Evolutionary conservation across 2,888 invertebrate genomes (phyloP), one percentile per base, ranked within the genome.

Genomic region (Physocephala rufipes): DNA sequence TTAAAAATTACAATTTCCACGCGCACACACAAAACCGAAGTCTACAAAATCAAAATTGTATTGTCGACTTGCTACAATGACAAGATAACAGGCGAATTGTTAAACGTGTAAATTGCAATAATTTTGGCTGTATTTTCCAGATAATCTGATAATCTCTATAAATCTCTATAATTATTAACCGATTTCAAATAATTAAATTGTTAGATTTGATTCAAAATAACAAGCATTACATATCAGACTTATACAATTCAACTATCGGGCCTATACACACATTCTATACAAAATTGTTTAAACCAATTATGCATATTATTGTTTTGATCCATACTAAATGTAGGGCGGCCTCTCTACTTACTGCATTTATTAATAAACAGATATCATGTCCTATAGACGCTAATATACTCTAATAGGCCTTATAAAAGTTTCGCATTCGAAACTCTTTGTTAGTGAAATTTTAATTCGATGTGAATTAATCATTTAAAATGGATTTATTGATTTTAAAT

Each of bases 141-240:
- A n/a, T 70, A 71, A 74, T 71, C 73, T 73, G 68, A 58, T 73
- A 73, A 70, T 74, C 71, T 67, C 71, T 70, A 67, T 73, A 72
- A 36, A 9, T 36, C 5, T 36, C 36, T 9, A 36, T 36, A 36
- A 36, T 7, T 36, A 36, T 36, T n/a, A n/a, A n/a, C n/a, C 36
- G 36, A 36, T 36, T 36, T 51, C 3, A 51, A n/a, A 36, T 36
- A 36, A 36, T 36, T 7, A 36, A 36, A 36, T 36, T 36, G 9
- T 9, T 19, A 24, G 21, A 55, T 19, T 24, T 55, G 2, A 15
- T 7, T 55, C 26, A 55, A 24, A 24, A 24, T 55, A 15, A 55
- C 9, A 26, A 26, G 55, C 24, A 19, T 55, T 24, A 15, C 28
- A 55, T 26, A 55, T 21, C 24, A 16, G 15, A 36, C 36, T 4